These are phyloP conservation scores for Haemorhous mexicanus DNA, from an alignment of 2,113 vertebrate genomes.

Conservation along the genomic window DNA sequence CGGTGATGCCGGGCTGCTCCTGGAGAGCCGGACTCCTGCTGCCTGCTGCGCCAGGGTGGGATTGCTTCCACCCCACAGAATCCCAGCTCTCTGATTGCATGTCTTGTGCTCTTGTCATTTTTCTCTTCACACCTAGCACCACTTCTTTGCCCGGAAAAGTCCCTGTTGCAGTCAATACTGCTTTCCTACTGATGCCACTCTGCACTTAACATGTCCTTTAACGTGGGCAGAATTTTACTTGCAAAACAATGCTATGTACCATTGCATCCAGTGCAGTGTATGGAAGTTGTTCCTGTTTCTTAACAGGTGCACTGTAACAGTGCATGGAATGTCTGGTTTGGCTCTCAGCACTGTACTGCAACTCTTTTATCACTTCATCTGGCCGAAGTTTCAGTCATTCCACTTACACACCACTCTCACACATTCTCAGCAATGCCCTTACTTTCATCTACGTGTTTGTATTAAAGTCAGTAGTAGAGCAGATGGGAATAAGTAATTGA, in stretches of 20 bases:
- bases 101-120: neutral
- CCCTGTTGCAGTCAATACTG: neutral
- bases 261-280: neutral
- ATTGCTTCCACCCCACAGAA: neutral
- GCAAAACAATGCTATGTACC: neutral
- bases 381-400: neutral
- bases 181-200: neutral
- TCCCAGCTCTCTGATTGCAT: neutral
- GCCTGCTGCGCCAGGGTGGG: neutral
- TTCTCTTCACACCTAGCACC: neutral
- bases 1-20: neutral
- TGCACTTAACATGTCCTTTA: neutral
- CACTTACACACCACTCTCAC: neutral
- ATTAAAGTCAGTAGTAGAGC: neutral
- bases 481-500: neutral
- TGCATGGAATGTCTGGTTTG: neutral
- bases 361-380: neutral
- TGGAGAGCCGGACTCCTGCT: neutral
- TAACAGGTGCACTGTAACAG: neutral
- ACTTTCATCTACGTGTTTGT: neutral
- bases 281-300: neutral
- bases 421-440: neutral
- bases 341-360: neutral
- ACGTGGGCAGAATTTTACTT: neutral
- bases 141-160: neutral